Conservation (phyloP, 2,113 vertebrate species). For the Morone saxatilis region DNA sequence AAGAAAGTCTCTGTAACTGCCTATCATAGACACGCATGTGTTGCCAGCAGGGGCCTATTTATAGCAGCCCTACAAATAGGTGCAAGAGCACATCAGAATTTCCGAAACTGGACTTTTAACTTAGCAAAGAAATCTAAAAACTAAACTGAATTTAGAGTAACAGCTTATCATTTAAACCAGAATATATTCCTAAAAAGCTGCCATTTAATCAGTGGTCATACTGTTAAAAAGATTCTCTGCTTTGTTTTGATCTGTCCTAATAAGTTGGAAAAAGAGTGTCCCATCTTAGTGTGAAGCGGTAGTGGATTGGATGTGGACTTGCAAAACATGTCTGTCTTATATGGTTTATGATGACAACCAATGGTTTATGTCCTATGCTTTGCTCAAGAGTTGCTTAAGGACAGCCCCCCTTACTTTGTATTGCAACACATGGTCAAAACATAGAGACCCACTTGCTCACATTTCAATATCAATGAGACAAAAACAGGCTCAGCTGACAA, state of each 20-base stretch:
- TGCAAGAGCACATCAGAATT: conserved; percentile 83
- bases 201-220: neutral
- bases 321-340: conserved; percentile 48
- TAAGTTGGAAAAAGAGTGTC: neutral
- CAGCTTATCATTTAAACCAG: conserved; percentile 4
- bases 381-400: conserved; percentile 43
- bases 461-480: conserved; percentile 35
- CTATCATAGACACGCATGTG: conserved; percentile 85
- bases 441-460: conserved; percentile 31
- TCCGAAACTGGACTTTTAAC: conserved; percentile 78
- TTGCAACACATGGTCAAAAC: conserved; percentile 71
- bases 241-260: conserved; percentile 11
- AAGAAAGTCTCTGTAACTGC: conserved; percentile 80
- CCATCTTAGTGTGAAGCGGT: conserved; percentile 1
- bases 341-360: conserved; percentile 26
- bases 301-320: conserved; percentile 12
- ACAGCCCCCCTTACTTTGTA: conserved; percentile 57
- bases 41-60: conserved; percentile 84
- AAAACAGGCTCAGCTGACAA: conserved; percentile 33
- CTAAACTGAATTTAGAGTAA: neutral
- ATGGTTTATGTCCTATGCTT: conserved; percentile 30
- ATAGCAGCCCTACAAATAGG: conserved; percentile 87
- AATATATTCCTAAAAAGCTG: neutral
- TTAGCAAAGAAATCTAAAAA: conserved; percentile 49
- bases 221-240: neutral